These are phyloP conservation scores for Emydura subglobosa DNA, from an alignment of 2,113 vertebrate genomes.

Conservation along the genomic window DNA sequence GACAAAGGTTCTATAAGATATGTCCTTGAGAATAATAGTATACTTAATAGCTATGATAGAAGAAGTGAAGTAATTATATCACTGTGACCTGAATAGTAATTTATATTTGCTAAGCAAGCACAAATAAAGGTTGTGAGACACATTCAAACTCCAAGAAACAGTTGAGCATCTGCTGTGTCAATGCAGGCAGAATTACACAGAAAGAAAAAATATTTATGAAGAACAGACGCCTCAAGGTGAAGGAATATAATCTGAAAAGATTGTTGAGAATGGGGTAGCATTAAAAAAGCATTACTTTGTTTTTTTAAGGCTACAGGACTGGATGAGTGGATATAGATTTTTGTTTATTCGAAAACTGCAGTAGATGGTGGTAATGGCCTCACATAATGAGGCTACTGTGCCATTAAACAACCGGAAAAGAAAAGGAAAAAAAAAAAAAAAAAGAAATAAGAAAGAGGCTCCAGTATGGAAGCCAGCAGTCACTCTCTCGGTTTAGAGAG, in stretches of 20 bases:
- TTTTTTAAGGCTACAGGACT: neutral
- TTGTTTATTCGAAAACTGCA: neutral
- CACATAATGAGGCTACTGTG: neutral
- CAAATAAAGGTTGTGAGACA: neutral
- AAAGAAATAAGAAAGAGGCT: neutral
- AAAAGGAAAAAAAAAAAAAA: neutral
- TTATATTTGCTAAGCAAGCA: neutral
- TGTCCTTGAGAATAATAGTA: neutral
- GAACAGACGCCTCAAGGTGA: neutral
- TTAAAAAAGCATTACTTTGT: neutral
- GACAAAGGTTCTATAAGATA: neutral
- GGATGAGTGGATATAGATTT: neutral
- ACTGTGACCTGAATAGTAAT: neutral
- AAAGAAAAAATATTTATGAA: neutral
- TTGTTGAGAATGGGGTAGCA: neutral
- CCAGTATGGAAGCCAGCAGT: neutral
- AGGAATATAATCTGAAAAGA: neutral
- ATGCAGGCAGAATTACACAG: neutral
- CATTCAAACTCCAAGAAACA: neutral
- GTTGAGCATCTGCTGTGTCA: neutral
- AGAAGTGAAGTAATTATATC: neutral
- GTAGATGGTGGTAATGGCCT: neutral
- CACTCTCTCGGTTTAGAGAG: neutral
- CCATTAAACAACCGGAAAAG: neutral
- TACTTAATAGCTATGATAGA: neutral